Percentiles rank a stretch among this genome's conserved stretches.
These are phyloP conservation scores for Sminthurides bifidus DNA, from an alignment of 1,140 invertebrate species.

Conservation along the genomic window DNA sequence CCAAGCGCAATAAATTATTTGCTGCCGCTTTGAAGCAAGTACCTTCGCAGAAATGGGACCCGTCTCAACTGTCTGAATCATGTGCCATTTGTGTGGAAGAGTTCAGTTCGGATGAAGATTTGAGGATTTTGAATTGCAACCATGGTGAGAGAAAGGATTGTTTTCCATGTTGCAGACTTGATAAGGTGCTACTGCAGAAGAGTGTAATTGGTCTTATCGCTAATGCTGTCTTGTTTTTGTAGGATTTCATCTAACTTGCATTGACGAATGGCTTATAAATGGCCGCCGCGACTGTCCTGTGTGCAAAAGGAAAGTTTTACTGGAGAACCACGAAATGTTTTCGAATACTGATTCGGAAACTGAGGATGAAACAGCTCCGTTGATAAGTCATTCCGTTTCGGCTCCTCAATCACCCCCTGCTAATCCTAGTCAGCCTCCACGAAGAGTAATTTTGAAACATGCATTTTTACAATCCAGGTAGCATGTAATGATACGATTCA, in stretches of 20 bases:
- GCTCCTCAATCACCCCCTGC: not conserved
- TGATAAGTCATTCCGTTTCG: slow-evolving; percentile 40
- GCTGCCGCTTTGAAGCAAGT: slow-evolving; percentile 77
- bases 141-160: slow-evolving; percentile 90
- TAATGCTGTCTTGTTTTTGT: slow-evolving; percentile 33
- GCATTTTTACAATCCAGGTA: not conserved
- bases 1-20: slow-evolving; percentile 67
- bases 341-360: slow-evolving; percentile 43
- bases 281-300: slow-evolving; percentile 92
- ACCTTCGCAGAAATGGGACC: slow-evolving; percentile 75
- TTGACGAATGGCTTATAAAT: slow-evolving; percentile 96
- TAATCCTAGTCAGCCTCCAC: not conserved
- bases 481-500: not conserved
- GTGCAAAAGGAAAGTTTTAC: slow-evolving; percentile 91
- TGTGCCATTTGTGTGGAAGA: slow-evolving; percentile 99
- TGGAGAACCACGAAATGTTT: slow-evolving; percentile 52
- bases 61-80: slow-evolving; percentile 73
- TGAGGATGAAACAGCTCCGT: slow-evolving; percentile 53
- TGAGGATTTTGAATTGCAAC: slow-evolving; percentile 87
- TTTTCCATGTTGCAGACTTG: too few species aligned
- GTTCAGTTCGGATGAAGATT: slow-evolving; percentile 88
- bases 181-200: too few species aligned
- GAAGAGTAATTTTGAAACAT: not conserved
- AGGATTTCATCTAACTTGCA: slow-evolving; percentile 96
- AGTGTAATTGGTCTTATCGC: not conserved